A percentile compares a stretch with the other conserved stretches of the same genome.
phyloP scores from a whole-genome alignment of 2,888 invertebrate genomes.

The Pelosia muscerda region DNA sequence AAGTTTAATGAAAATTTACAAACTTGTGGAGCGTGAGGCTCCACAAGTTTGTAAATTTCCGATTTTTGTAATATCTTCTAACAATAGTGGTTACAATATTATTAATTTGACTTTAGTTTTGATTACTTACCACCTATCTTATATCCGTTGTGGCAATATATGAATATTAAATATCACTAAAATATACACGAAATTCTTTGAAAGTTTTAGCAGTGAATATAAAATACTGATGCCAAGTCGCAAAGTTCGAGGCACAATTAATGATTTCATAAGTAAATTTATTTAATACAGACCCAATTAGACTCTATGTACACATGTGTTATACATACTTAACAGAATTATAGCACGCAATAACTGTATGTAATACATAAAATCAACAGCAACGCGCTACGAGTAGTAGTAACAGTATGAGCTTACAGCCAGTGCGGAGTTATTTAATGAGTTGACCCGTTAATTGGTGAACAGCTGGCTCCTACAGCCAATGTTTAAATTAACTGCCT shows the following conservation, averaged over 20 bases:
- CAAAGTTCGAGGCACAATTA: not conserved
- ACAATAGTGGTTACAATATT: conserved; percentile 34
- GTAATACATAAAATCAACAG: conserved; percentile 49
- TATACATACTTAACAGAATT: conserved; percentile 12
- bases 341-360: conserved; percentile 21
- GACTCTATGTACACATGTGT: not conserved
- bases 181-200: not conserved
- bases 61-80: conserved; percentile 48
- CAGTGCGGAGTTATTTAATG: conserved; percentile 69
- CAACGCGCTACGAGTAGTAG: conserved; percentile 47
- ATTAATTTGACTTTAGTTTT: conserved; percentile 13
- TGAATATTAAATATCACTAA: not conserved
- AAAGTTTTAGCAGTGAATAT: not conserved
- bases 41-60: conserved; percentile 51
- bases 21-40: no score
- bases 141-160: not conserved
- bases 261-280: not conserved
- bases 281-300: conserved; percentile 9
- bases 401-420: conserved; percentile 47
- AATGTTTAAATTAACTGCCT: conserved; percentile 73
- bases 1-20: conserved; percentile 79
- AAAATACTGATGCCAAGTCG: not conserved
- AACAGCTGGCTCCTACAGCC: conserved; percentile 67
- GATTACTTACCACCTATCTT: not conserved
- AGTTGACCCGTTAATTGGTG: conserved; percentile 72